Base-by-base conservation (phyloP, 2,797 vertebrate genomes). In the Rhinatrema bivittatum region DNA sequence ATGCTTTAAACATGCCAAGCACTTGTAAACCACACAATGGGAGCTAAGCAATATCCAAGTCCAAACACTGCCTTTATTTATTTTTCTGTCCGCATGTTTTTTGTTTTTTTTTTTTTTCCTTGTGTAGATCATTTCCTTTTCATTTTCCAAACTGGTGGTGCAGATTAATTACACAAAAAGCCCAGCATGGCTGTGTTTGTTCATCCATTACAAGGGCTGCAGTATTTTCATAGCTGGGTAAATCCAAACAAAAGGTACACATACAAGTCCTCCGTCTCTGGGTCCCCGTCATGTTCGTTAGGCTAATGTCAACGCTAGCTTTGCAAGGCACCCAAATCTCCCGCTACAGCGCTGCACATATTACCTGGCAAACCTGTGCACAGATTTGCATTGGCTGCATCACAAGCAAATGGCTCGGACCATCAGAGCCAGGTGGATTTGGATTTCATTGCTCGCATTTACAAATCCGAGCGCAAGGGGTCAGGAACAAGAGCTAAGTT, bases 221-320 rank as follows among this genome's bases (percentile, higher is more conserved):
- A 39, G 22, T 27, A 21, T 37, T 50, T 50, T 41, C 55, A 46
- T 30, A 43, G 38, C 16, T 56, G 45, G 51, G 49, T 34, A 46
- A 29, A 63, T 34, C 24, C 65, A 53, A 20, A 45, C 14, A 42
- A 32, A 55, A 34, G 24, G 10, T 21, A 46, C 29, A 42, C 27
- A 19, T 21, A 23, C n/a, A 47, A 47, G 53, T 51, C 42, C 19
- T 6, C 11, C 23, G 45, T 59, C 42, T 6, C 16, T 1, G 2
- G 37, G 44, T 10, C 9, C 21, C 45, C 43, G 39, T 26, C 42
- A 46, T 11, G 50, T 35, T 29, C 26, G 36, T 20, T 25, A 38
- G 3, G 20, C 46, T 48, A n/a, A 41, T 1, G 4, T 12, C 21
- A 49, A 39, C 44, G 5, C 10, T 23, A 30, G 32, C 39, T 42